A percentile compares a stretch with the other conserved stretches of the same genome.
Conservation (phyloP, 2,113 vertebrate species). For the Saccopteryx leptura region DNA sequence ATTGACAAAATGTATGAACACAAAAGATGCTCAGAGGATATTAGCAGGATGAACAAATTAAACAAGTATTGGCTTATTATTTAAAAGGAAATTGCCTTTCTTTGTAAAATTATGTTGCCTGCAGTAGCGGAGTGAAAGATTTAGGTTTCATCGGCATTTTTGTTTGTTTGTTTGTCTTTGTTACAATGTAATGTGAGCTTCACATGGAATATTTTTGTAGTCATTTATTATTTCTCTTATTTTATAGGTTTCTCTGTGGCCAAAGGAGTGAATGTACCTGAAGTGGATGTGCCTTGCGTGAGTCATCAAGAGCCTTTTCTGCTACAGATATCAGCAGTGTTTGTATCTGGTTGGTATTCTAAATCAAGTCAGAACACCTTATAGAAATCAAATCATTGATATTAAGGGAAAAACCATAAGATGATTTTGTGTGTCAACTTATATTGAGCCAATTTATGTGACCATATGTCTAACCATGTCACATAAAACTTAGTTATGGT, state of each 20-base stretch:
- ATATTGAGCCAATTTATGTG: not conserved
- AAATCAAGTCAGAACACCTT: not conserved
- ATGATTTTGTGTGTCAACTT: not conserved
- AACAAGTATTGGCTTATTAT: not conserved
- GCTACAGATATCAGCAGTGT: not conserved
- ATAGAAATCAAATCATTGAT: not conserved
- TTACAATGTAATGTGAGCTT: not conserved
- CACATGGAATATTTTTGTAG: not conserved
- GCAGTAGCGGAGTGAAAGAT: not conserved
- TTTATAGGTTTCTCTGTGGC: constrained; percentile 62
- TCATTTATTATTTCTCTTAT: constrained; percentile 65
- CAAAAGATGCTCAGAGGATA: not conserved
- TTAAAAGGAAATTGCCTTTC: not conserved
- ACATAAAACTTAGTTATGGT: not conserved
- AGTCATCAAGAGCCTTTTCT: not conserved
- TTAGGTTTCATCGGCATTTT: not conserved
- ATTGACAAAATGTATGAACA: no score
- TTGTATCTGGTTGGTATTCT: not conserved
- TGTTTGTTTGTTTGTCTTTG: not conserved
- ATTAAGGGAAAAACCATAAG: not conserved
- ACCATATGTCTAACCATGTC: not conserved
- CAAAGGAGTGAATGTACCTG: not conserved
- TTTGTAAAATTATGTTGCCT: not conserved
- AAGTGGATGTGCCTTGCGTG: not conserved
- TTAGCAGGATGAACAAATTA: not conserved